Conservation (phyloP, 2,888 invertebrate species). For the Drosophila recens region DNA sequence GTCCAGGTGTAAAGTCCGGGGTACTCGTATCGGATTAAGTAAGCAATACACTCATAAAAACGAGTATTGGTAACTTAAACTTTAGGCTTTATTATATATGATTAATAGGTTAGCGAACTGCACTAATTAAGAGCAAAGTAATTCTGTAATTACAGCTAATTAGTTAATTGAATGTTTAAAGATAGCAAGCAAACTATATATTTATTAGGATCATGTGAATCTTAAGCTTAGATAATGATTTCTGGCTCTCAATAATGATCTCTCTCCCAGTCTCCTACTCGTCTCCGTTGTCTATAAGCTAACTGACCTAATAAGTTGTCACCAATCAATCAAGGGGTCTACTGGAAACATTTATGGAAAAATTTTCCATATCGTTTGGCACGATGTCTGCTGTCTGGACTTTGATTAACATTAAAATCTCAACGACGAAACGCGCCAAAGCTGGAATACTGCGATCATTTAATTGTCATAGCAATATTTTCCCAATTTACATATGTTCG, state of each 20-base stretch:
- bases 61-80: neutral
- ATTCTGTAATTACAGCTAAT: conserved; percentile 21
- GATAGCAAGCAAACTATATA: conserved; percentile 13
- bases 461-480: conserved; percentile 40
- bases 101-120: conserved; percentile 17
- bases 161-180: conserved; percentile 13
- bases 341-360: conserved; percentile 18
- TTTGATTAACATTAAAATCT: conserved; percentile 57
- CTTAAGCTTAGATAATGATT: neutral
- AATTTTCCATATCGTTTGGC: conserved; percentile 39
- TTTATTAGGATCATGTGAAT: neutral
- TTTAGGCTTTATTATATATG: conserved; percentile 14
- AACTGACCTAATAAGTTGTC: conserved; percentile 28
- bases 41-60: conserved; percentile 1
- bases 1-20: conserved; percentile 41
- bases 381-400: conserved; percentile 56
- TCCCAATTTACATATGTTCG: conserved; percentile 7
- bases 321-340: neutral
- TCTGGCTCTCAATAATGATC: neutral
- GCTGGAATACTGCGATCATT: conserved; percentile 8
- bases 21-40: conserved; percentile 2
- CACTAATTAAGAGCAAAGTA: conserved; percentile 1
- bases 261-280: neutral
- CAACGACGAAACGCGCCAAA: conserved; percentile 20
- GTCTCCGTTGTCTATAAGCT: neutral